Evolutionary conservation across 1,140 invertebrate genomes (phyloP).

Genomic region (Cryptotermes secundus): DNA sequence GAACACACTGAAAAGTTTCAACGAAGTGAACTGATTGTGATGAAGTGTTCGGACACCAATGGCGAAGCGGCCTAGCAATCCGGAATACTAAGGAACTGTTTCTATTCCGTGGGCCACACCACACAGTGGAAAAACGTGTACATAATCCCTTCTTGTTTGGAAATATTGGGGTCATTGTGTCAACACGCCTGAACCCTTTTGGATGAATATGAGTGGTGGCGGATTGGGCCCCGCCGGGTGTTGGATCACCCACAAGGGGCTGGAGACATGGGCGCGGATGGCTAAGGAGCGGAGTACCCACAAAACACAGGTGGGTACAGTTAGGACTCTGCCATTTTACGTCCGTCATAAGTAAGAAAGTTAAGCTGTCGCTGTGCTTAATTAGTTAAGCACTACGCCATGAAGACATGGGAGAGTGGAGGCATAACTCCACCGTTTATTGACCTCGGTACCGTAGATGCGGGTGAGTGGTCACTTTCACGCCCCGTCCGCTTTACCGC

Average conservation of each 20-base stretch:
- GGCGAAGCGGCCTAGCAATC: neutral
- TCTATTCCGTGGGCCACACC: neutral
- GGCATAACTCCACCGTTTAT: too few relatives aligned
- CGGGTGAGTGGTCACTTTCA: too few relatives aligned
- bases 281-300: slow-evolving; percentile 59
- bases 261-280: slow-evolving; percentile 69
- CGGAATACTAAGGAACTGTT: neutral
- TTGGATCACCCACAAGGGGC: slow-evolving; percentile 67
- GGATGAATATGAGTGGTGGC: slow-evolving; percentile 39
- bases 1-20: too few relatives aligned
- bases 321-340: too few relatives aligned
- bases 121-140: neutral
- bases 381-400: too few relatives aligned
- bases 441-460: too few relatives aligned
- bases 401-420: too few relatives aligned
- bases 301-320: neutral
- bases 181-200: neutral
- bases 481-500: too few relatives aligned
- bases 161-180: neutral
- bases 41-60: neutral
- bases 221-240: slow-evolving; percentile 65
- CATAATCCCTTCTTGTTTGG: neutral
- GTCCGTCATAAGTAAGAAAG: too few relatives aligned
- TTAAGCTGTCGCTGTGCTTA: too few relatives aligned
- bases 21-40: neutral